A percentile compares a stretch with the other conserved stretches of the same genome.
phyloP scores from a whole-genome alignment of 2,113 vertebrate species.

The Mesocricetus auratus region DNA sequence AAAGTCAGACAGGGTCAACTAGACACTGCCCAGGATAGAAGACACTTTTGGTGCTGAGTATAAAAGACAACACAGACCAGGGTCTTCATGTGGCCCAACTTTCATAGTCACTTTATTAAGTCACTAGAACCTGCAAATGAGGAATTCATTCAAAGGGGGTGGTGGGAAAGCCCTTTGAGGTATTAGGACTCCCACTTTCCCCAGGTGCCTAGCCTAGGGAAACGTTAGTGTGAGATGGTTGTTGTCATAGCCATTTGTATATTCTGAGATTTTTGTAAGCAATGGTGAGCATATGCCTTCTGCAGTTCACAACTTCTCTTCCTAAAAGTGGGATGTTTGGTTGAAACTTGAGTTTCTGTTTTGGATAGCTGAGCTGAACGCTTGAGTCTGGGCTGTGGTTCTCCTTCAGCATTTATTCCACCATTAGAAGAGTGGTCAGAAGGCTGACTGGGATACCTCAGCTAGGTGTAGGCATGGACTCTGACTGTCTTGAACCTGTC shows the following conservation, averaged over 20 bases:
- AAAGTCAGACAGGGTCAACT: background rate
- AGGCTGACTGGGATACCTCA: background rate
- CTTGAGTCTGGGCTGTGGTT: background rate
- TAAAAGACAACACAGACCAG: background rate
- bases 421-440: background rate
- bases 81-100: background rate
- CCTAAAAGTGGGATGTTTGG: background rate
- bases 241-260: background rate
- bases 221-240: constrained; percentile 11
- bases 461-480: background rate
- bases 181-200: background rate
- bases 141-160: background rate
- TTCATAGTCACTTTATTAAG: constrained; percentile 36
- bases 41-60: background rate
- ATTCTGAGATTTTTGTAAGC: constrained; percentile 38
- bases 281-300: background rate
- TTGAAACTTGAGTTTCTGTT: background rate
- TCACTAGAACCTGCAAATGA: background rate
- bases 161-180: background rate
- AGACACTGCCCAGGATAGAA: background rate
- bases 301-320: background rate
- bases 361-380: background rate
- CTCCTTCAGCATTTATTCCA: background rate
- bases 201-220: background rate
- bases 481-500: background rate